These are phyloP conservation scores for Xenopus laevis DNA, from an alignment of 2,113 vertebrate species.

Conservation along the genomic window DNA sequence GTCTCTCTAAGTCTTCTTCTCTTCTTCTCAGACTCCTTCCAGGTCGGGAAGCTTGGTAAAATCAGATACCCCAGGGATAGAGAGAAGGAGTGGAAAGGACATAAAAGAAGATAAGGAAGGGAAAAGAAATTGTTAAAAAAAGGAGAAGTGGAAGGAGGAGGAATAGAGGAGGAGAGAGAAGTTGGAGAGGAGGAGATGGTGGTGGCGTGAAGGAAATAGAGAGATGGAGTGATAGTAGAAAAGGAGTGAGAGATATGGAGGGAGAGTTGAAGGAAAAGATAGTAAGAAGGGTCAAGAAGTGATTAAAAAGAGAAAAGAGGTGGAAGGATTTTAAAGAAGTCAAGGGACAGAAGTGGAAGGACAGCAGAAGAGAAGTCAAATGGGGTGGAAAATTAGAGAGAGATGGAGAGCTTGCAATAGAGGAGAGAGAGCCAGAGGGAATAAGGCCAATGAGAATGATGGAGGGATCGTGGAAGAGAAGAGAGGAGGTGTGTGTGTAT, in stretches of 20 bases:
- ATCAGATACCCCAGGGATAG: neutral
- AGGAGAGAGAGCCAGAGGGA: too few relatives aligned
- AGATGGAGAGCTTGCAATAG: too few relatives aligned
- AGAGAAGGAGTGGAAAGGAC: neutral
- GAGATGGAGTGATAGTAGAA: neutral
- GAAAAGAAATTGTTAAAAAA: constrained; percentile 2
- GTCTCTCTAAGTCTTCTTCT: neutral
- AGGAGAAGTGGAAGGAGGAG: too few relatives aligned
- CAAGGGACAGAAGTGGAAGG: constrained; percentile 5
- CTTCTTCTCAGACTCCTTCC: neutral
- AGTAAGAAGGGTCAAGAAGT: constrained; percentile 18
- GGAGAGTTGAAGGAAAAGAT: constrained; percentile 2
- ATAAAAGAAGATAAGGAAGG: neutral
- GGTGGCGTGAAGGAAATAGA: constrained; percentile 18
- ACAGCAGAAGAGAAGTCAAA: constrained; percentile 13
- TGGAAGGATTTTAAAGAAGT: constrained; percentile 34
- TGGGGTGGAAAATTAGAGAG: neutral
- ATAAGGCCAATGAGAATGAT: neutral
- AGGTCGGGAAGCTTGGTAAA: neutral
- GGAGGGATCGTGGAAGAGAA: neutral
- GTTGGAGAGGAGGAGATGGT: neutral
- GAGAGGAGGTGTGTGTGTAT: constrained; percentile 2
- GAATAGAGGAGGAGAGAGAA: constrained; percentile 30
- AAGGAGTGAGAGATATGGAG: too few relatives aligned
- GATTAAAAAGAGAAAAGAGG: neutral